Base-by-base conservation (phyloP, 2,797 vertebrate species). In the Buphagus erythrorhynchus region DNA sequence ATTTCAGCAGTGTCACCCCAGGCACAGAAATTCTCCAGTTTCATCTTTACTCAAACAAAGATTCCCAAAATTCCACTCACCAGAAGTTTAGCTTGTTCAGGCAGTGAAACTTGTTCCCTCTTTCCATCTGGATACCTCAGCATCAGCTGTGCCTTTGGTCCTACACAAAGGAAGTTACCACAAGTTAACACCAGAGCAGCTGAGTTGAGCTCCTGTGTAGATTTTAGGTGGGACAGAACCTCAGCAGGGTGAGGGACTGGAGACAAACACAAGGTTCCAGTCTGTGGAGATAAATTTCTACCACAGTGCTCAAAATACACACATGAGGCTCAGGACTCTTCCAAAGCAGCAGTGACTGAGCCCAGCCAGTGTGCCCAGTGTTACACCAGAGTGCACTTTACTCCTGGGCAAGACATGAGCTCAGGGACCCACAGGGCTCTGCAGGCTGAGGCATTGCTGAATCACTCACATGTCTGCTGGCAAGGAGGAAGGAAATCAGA, bases 131-230 rank as follows among this genome's bases (percentile, higher is more conserved):
- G 99, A 97, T 99, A 99, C 94, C 99, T 98, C 66, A 99, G 98
- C 99, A 99, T 99, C 96, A 99, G 97, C 89, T 99, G 99, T 97
- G 99, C 99, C 98, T 99, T 99, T 96, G 99, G 99, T 98, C 99
- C 99, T 99, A 93, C 79, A 87, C 24, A 96, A 95, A 91, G 45
- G 68, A 95, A 97, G 21, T 67, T 29, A 88, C 45, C 33, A 55
- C 42, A 89, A 15, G 63, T 96, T 92, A 97, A 63, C 46, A 90
- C 22, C 12, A 54, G 26, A 51, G 52, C 29, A 82, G 78, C 46
- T 65, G 54, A 88, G 87, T 0, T 13, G 40, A 92, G 52, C 33
- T 83, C 42, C 66, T 38, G 33, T 2, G 36, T 8, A 65, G 33
- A 11, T 54, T n/a, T 75, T 11, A 40, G 31, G 46, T 19, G 51